Conservation (phyloP, 2,113 vertebrate species). For the Pteruthius melanotis region DNA sequence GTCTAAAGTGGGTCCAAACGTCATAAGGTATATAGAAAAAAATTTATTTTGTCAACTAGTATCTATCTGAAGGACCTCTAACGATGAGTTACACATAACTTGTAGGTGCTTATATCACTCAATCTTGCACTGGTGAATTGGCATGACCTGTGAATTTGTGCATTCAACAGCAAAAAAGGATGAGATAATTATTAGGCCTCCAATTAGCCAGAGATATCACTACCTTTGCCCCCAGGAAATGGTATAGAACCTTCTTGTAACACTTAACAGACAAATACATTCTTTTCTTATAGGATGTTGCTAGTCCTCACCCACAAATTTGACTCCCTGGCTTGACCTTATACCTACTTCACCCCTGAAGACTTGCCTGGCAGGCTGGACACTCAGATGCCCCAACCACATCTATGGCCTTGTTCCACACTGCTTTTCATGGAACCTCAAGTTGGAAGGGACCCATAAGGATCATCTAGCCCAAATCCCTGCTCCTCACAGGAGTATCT, state of each 20-base stretch:
- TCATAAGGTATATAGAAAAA: background rate
- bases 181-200: background rate
- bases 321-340: background rate
- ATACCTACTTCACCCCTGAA: background rate
- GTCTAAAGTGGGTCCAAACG: background rate
- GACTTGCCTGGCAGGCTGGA: background rate
- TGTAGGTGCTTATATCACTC: background rate
- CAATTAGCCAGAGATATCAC: background rate
- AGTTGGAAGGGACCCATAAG: background rate
- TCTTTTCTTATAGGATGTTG: background rate
- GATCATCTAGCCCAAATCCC: background rate
- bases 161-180: background rate
- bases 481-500: background rate
- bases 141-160: background rate
- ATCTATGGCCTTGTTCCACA: background rate
- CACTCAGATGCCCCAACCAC: background rate
- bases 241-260: background rate
- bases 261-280: background rate
- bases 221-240: background rate
- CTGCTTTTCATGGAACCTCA: background rate
- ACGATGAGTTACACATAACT: background rate
- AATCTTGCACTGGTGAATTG: background rate
- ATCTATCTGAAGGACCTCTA: background rate
- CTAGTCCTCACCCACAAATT: background rate
- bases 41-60: background rate